Evolutionary conservation across 2,888 invertebrate genomes (phyloP), one percentile per base, ranked within the genome.

Genomic region (Julus scandinavius): DNA sequence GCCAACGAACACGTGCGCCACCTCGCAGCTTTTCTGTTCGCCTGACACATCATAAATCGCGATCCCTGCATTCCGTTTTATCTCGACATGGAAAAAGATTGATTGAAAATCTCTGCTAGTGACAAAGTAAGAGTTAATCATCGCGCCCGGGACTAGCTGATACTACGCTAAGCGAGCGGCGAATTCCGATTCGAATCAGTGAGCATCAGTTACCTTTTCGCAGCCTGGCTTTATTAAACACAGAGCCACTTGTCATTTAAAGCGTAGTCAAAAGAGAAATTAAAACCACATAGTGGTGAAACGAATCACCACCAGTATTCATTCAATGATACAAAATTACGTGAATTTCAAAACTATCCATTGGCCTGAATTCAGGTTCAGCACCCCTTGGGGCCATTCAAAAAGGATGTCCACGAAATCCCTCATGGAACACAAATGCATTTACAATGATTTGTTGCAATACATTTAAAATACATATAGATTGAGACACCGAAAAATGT

Each of bases 41-140:
- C 0, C 72, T 72, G 72, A 72, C 72, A 72, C 72, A 29, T 29
- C 72, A 72, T 72, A 29, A 72, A 72, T 72, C 72, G 29, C n/a
- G 29, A 72, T 72, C 11, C 29, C 29, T 20, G 72, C 72, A 72
- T 72, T 72, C 29, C 29, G 72, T 29, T 29, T 72, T 72, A 72
- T 72, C 72, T 72, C 72, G 72, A 72, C 72, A 29, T 72, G 72
- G 72, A 72, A 72, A 72, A 72, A 72, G 72, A 72, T 72, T 29
- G 72, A 72, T 72, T 72, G 72, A 72, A 72, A 72, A 72, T 72
- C 72, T 72, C 72, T 38, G 72, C 72, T 72, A 72, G 72, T 72
- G 72, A 72, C 72, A 72, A 72, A 72, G 72, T 72, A 72, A 72
- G 72, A 72, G 72, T 72, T 72, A 72, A 72, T 72, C 72, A 72